Evolutionary conservation across 2,797 vertebrate genomes (phyloP).

Genomic region (Sus cebifrons): DNA sequence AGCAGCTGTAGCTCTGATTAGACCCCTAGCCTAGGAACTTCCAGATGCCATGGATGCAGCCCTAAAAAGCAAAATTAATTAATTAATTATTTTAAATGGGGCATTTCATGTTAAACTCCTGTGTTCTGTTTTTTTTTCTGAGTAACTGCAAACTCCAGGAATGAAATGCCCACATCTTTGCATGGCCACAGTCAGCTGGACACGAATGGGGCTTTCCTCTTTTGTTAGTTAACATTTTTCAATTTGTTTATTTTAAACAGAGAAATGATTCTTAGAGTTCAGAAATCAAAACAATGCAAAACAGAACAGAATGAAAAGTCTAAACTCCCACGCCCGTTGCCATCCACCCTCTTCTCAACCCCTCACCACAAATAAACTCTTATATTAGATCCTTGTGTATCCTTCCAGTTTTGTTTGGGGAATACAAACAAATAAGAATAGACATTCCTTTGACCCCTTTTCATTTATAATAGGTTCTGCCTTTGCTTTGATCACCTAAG

Average conservation of each 20-base stretch:
- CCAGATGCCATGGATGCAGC: no score
- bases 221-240: not conserved
- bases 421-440: not conserved
- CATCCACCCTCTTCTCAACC: not conserved
- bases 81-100: not conserved
- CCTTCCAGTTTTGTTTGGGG: not conserved
- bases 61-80: no score
- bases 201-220: not conserved
- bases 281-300: slow-evolving; percentile 60
- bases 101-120: not conserved
- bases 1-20: no score
- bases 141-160: not conserved
- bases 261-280: not conserved
- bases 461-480: slow-evolving; percentile 21
- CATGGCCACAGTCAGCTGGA: not conserved
- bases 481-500: slow-evolving; percentile 64
- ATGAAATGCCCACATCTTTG: not conserved
- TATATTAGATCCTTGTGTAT: not conserved
- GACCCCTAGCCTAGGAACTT: no score
- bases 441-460: not conserved
- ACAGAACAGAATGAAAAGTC: not conserved
- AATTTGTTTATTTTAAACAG: slow-evolving; percentile 69
- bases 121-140: slow-evolving; percentile 37
- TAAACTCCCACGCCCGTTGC: not conserved
- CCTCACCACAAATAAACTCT: not conserved